phyloP scores from a whole-genome alignment of 2,113 vertebrate genomes.

The Rostratula benghalensis region DNA sequence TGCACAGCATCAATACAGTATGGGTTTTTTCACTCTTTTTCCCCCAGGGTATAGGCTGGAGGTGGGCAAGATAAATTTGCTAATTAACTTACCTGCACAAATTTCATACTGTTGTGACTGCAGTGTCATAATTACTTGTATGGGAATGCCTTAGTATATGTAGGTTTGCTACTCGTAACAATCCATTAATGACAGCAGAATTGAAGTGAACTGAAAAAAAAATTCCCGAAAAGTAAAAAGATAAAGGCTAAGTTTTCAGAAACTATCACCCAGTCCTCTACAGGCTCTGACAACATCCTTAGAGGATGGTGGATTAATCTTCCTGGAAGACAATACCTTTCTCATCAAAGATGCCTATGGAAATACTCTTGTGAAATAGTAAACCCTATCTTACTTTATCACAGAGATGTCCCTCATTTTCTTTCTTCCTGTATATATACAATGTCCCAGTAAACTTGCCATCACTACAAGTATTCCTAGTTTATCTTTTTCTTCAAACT shows the following conservation, averaged over 20 bases:
- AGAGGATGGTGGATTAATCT: background rate
- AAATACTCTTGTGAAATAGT: background rate
- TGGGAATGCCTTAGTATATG: background rate
- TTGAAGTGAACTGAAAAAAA: background rate
- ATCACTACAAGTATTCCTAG: background rate
- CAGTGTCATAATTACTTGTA: background rate
- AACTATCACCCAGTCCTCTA: background rate
- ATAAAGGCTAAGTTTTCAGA: background rate
- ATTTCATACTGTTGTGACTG: background rate
- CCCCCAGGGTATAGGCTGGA: background rate
- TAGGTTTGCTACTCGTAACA: background rate
- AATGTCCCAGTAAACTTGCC: background rate
- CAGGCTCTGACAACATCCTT: background rate
- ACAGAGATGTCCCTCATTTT: fast-evolving
- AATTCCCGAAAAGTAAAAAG: background rate
- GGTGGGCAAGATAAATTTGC: background rate
- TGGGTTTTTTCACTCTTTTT: background rate
- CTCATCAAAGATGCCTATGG: background rate
- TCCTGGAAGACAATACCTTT: background rate
- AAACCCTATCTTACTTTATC: background rate
- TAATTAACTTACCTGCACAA: background rate
- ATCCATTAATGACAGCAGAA: background rate
- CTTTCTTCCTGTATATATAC: background rate
- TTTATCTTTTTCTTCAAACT: background rate
- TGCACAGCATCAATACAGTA: background rate